phyloP scores from a whole-genome alignment of 1,140 invertebrate genomes.

The Pogonus chalceus region DNA sequence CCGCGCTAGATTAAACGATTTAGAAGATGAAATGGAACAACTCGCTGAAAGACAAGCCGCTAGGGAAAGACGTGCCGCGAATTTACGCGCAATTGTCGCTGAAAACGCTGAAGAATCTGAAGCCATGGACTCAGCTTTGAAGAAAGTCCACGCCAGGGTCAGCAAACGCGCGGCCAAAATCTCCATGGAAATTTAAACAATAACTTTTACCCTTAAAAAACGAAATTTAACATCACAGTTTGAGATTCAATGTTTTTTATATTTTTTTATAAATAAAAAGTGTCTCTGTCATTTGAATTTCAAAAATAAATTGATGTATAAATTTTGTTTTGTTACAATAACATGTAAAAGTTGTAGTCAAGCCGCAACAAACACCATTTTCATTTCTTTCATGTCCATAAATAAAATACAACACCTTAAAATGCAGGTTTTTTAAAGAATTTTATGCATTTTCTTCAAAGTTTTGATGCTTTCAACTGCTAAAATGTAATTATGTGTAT shows the following conservation, averaged over 20 bases:
- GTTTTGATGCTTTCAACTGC: conserved; percentile 1
- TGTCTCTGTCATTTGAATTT: too few species aligned
- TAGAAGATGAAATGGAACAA: conserved; percentile 50
- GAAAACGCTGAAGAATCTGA: conserved; percentile 34
- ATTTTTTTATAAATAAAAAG: too few species aligned
- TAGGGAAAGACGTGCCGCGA: conserved; percentile 45
- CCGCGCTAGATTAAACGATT: conserved; percentile 43
- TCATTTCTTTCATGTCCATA: neutral
- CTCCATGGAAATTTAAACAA: neutral
- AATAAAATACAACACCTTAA: neutral
- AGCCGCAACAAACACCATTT: neutral
- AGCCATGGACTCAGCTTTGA: conserved; percentile 8
- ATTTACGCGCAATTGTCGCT: conserved; percentile 44
- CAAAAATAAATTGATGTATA: too few species aligned
- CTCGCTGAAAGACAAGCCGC: conserved; percentile 43
- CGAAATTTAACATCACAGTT: too few species aligned
- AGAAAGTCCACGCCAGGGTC: neutral
- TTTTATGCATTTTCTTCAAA: neutral
- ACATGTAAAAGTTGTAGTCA: neutral
- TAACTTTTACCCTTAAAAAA: too few species aligned
- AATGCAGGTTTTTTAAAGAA: neutral
- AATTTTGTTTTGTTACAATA: too few species aligned
- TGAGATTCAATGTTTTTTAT: too few species aligned
- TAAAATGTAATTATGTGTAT: neutral
- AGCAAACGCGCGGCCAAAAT: conserved; percentile 11